Evolutionary conservation across 2,797 vertebrate species (phyloP).

Genomic region (Sebastes hubbsi): DNA sequence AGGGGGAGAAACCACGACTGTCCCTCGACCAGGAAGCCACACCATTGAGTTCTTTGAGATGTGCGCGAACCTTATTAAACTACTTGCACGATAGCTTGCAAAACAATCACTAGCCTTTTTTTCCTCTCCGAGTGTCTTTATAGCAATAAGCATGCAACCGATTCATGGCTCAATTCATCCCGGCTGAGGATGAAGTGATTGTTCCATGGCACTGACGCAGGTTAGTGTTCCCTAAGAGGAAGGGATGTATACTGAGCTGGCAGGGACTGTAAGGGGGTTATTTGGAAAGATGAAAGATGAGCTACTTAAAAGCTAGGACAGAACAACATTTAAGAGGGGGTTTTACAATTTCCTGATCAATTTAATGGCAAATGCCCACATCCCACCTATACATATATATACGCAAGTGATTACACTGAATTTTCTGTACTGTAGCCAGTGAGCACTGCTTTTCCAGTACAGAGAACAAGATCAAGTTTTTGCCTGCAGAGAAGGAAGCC

Average conservation of each 20-base stretch:
- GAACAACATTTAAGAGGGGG: constrained; percentile 64
- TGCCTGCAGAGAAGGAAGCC: constrained; percentile 62
- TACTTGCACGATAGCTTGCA: constrained; percentile 95
- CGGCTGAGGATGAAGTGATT: constrained; percentile 84
- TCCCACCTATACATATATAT: constrained; percentile 52
- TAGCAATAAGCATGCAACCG: constrained; percentile 98
- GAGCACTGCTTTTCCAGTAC: constrained; percentile 68
- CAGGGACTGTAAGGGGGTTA: constrained; percentile 56
- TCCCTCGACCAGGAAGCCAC: constrained; percentile 94
- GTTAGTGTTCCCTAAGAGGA: constrained; percentile 61
- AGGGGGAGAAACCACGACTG: constrained; percentile 72
- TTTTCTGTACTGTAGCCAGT: constrained; percentile 79
- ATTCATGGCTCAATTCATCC: constrained; percentile 90
- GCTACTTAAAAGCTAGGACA: constrained; percentile 73
- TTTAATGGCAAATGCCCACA: constrained; percentile 62
- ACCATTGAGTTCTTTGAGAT: constrained; percentile 99
- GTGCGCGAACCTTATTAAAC: constrained; percentile 99
- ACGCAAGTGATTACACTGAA: constrained; percentile 81
- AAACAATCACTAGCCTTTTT: constrained; percentile 80
- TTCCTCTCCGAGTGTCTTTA: constrained; percentile 90
- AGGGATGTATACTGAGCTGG: constrained; percentile 57
- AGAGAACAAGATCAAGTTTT: constrained; percentile 64
- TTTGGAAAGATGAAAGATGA: constrained; percentile 58
- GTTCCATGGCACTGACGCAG: constrained; percentile 84
- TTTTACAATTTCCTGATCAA: constrained; percentile 67